phyloP scores from a whole-genome alignment of 64 coral and sea anemone species.

The Platygyra sinensis region DNA sequence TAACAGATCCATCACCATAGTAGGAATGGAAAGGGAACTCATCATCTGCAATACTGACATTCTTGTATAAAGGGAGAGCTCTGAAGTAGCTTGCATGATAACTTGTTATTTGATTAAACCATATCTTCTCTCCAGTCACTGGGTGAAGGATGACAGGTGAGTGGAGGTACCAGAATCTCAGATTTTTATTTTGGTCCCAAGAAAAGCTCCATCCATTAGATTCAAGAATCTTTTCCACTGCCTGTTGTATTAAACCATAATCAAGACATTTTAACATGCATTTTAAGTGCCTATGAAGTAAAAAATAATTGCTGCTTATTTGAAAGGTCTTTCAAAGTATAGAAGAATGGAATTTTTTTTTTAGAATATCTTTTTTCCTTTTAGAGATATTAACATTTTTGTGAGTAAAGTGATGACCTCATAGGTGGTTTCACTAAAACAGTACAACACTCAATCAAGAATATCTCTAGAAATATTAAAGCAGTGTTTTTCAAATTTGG shows the following conservation, averaged over 20 bases:
- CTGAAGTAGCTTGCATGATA: conserved; percentile 16
- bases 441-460: too few species aligned
- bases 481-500: too few species aligned
- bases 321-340: too few species aligned
- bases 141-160: conserved; percentile 23
- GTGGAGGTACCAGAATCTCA: background rate
- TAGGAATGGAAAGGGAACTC: conserved; percentile 24
- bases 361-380: too few species aligned
- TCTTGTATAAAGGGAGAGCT: background rate
- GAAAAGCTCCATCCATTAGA: conserved; percentile 6
- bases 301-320: too few species aligned
- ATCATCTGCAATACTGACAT: background rate
- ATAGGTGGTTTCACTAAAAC: too few species aligned
- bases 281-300: too few species aligned
- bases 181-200: conserved; percentile 15
- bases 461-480: too few species aligned
- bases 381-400: too few species aligned
- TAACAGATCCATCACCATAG: conserved; percentile 29
- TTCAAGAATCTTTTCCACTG: conserved; percentile 1
- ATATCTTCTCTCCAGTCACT: conserved; percentile 35
- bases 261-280: background rate
- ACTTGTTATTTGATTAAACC: conserved; percentile 40
- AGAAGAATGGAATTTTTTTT: too few species aligned
- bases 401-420: too few species aligned
- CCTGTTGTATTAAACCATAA: background rate